phyloP scores from a whole-genome alignment of 1,140 invertebrate genomes.

The Nasonia vitripennis region DNA sequence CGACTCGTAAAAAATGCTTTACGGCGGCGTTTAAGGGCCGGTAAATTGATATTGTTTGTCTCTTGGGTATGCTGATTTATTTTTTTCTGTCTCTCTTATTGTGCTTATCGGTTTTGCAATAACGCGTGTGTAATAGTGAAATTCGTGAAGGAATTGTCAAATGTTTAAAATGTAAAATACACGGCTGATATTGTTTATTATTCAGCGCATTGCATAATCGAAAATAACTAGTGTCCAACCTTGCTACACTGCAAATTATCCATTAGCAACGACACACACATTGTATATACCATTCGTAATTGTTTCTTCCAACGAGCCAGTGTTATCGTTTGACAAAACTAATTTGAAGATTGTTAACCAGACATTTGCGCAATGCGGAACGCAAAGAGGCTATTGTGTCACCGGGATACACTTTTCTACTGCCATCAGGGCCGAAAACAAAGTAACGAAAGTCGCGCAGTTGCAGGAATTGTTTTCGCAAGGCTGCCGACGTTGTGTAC shows the following conservation, averaged over 20 bases:
- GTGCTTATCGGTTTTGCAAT: not conserved
- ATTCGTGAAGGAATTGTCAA: not conserved
- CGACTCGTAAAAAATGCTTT: slow-evolving; percentile 5
- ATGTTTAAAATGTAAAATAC: not conserved
- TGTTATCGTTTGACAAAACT: not conserved
- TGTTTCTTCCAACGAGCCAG: not conserved
- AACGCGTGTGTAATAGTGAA: not conserved
- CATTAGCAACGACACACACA: not conserved
- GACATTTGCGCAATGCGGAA: slow-evolving; percentile 30
- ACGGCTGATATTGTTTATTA: too few species aligned
- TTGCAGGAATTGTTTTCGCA: slow-evolving; percentile 37
- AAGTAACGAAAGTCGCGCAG: slow-evolving; percentile 39
- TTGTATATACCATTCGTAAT: not conserved
- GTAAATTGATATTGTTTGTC: not conserved
- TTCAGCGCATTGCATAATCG: too few species aligned
- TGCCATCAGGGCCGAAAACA: slow-evolving; percentile 21
- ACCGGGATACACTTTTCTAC: slow-evolving; percentile 27
- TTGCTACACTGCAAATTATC: not conserved
- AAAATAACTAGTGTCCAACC: not conserved
- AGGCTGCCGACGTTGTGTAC: not conserved
- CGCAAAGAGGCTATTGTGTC: slow-evolving; percentile 52
- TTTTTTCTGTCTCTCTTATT: not conserved
- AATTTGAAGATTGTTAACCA: slow-evolving; percentile 36
- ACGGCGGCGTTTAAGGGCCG: not conserved
- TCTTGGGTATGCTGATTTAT: not conserved